Evolutionary conservation across 53 echinoderm and acorn worm genomes (phyloP), one percentile per base, ranked within the genome.

Genomic region (Stichopus horrens): DNA sequence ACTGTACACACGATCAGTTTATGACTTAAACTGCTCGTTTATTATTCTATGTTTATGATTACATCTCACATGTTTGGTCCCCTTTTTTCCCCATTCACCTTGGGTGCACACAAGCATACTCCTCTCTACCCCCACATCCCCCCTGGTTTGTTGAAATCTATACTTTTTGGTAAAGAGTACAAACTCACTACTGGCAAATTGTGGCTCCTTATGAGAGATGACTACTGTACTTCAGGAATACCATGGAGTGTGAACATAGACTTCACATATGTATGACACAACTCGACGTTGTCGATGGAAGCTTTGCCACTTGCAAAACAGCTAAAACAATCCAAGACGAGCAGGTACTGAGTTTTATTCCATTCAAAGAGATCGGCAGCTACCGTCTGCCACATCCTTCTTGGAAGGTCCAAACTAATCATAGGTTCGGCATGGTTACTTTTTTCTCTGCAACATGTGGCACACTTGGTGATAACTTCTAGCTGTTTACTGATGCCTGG

Each of bases 401-500:
- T 53, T 58, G 91, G 84, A 8, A 83, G 73, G 9, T 67, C 74
- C 3, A 88, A 5, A 14, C 52, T 21, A 5, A 91, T 91, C 19
- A 89, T 83, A 9, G 88, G 91, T 84, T 94, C 94, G 13, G 74
- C 86, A 21, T 67, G 76, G 53, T 92, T 88, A 2, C 19, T 58
- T 71, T 88, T 90, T 53, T 91, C 20, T 37, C 75, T 90, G 59
- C 86, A 73, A 67, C 92, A 91, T 1, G 57, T 76, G 4, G 86
- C 23, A 52, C 94, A 94, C 8, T 83, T 88, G 19, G 54, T 79
- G 5, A 93, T 79, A 63, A 93, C 22, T 14, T 91, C 75, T 4
- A 94, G 53, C 7, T 93, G 95, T 52, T 83, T 91, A 21, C 88
- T 78, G 22, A 91, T 23, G 19, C 88, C 93, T 13, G 93, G 95